A percentile compares a stretch with the other conserved stretches of the same genome.
Conservation (phyloP, 2,797 vertebrate species). For the Threskiornis aethiopicus region DNA sequence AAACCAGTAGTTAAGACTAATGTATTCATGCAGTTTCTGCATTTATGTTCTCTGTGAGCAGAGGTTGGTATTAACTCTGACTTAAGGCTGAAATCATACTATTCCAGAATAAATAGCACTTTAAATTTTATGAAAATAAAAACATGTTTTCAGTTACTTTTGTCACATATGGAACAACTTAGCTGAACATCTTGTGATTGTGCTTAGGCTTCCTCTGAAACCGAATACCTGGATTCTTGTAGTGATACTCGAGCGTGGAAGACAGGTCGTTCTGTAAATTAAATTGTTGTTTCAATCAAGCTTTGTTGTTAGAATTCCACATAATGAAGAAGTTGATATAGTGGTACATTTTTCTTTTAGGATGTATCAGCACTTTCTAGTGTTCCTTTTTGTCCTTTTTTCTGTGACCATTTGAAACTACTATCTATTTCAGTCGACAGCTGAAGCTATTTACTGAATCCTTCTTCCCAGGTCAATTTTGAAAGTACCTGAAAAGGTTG, state of each 20-base stretch:
- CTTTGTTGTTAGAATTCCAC: background rate
- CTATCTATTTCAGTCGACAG: background rate
- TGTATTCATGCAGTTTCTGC: background rate
- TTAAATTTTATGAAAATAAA: background rate
- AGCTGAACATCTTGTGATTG: background rate
- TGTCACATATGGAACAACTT: background rate
- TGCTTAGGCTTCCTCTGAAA: background rate
- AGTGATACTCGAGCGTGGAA: background rate
- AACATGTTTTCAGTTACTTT: background rate
- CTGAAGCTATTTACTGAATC: background rate
- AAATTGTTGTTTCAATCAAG: background rate
- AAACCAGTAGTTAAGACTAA: background rate
- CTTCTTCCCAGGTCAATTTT: background rate
- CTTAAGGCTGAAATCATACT: background rate
- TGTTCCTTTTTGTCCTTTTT: background rate
- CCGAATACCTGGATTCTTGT: background rate
- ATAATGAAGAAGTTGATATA: background rate
- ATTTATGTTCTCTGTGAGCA: background rate
- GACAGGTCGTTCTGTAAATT: background rate
- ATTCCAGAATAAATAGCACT: background rate
- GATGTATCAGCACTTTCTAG: background rate
- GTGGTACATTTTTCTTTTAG: rapidly evolving
- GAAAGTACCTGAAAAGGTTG: background rate
- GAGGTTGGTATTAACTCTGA: background rate
- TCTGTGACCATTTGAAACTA: background rate